Conservation (phyloP, 2,113 vertebrate genomes). For the Girardinichthys multiradiatus region DNA sequence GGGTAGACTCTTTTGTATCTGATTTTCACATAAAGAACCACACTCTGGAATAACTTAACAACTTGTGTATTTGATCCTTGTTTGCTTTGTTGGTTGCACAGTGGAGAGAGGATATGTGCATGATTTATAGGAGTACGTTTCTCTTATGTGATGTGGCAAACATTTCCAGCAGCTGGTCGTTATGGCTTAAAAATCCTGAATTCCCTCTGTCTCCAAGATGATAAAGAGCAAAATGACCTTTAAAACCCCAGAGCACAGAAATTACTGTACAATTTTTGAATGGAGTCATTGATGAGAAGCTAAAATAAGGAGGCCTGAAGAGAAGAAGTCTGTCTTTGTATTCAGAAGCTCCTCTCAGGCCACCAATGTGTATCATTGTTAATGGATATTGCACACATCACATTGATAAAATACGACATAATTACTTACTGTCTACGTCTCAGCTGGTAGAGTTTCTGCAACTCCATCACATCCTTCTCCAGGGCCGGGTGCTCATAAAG, state of each 20-base stretch:
- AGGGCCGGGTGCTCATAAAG: slow-evolving; percentile 92
- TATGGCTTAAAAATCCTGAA: slow-evolving; percentile 18
- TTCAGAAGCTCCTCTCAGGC: slow-evolving; percentile 21
- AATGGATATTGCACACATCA: slow-evolving; percentile 9
- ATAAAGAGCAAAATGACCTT: slow-evolving; percentile 49
- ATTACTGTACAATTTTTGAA: slow-evolving; percentile 61
- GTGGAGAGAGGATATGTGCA: not conserved
- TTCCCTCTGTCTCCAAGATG: slow-evolving; percentile 40
- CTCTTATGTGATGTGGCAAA: slow-evolving; percentile 1
- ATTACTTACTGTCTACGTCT: slow-evolving; percentile 92
- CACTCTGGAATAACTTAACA: not conserved
- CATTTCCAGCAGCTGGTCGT: slow-evolving; percentile 10
- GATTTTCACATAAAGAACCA: not conserved
- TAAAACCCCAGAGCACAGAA: slow-evolving; percentile 47
- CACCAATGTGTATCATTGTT: slow-evolving; percentile 11
- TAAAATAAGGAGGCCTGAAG: slow-evolving; percentile 43
- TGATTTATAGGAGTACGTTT: not conserved
- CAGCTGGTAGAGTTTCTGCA: slow-evolving; percentile 92
- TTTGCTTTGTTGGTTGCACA: slow-evolving; percentile 2
- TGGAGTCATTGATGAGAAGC: slow-evolving; percentile 60
- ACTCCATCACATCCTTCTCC: slow-evolving; percentile 91
- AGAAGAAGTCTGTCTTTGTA: slow-evolving; percentile 61
- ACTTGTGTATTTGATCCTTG: slow-evolving; percentile 10
- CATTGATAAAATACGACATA: not conserved
- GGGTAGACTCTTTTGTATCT: too few relatives aligned